Conservation (phyloP, 1,140 invertebrate genomes). For the Dryas iulia region DNA sequence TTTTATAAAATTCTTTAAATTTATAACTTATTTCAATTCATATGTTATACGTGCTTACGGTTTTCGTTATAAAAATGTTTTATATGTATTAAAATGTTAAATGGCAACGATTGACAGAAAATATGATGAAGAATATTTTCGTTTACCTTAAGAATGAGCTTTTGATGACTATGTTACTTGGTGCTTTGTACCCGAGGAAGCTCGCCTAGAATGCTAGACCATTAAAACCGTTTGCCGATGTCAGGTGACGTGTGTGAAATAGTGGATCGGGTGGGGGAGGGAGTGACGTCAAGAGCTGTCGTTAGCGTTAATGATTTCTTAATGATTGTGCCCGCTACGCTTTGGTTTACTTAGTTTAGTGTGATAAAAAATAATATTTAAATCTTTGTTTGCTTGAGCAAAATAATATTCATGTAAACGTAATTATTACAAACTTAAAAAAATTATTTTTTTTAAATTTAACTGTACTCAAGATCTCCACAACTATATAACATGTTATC, state of each 20-base stretch:
- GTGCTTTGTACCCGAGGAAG: slow-evolving; percentile 9
- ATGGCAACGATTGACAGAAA: background rate
- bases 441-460: too few relatives aligned
- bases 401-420: background rate
- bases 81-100: too few relatives aligned
- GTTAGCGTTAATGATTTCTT: slow-evolving; percentile 72
- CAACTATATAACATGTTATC: background rate
- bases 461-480: too few relatives aligned
- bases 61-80: background rate
- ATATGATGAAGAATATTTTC: background rate
- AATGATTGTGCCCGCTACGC: slow-evolving; percentile 59
- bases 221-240: slow-evolving; percentile 31
- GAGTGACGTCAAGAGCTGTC: slow-evolving; percentile 43
- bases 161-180: background rate
- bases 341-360: slow-evolving; percentile 8
- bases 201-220: slow-evolving; percentile 19
- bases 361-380: slow-evolving; percentile 5
- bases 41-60: too few relatives aligned
- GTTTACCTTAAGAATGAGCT: background rate
- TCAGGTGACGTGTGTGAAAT: slow-evolving; percentile 30
- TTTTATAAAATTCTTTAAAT: background rate
- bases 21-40: background rate
- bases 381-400: background rate
- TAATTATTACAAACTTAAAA: too few relatives aligned
- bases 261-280: slow-evolving; percentile 30